Conservation (phyloP, 2,113 vertebrate species). For the Neolamprologus tretocephalus region DNA sequence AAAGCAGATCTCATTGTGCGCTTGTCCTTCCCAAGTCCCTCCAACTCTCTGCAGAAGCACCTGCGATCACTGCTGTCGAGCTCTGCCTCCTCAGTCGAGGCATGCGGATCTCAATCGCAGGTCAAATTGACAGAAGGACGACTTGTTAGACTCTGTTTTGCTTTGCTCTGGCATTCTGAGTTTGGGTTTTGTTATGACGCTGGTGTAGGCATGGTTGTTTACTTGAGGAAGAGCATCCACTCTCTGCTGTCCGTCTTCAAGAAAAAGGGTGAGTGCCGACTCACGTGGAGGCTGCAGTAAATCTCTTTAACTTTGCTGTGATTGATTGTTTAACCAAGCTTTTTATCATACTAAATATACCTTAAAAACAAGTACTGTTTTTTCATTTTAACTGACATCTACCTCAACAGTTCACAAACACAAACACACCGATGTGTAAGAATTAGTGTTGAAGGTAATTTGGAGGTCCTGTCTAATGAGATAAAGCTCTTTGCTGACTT, state of each 20-base stretch:
- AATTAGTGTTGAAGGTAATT: neutral
- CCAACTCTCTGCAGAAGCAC: neutral
- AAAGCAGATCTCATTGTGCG: conserved; percentile 62
- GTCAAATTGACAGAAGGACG: neutral
- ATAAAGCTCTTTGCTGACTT: conserved; percentile 45
- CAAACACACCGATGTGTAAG: neutral
- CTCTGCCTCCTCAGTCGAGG: neutral
- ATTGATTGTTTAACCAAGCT: neutral
- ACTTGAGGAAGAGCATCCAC: conserved; percentile 80
- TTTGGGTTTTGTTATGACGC: neutral
- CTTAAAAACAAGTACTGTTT: neutral
- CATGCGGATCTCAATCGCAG: neutral
- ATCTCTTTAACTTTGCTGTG: neutral
- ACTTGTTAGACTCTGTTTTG: neutral
- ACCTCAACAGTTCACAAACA: neutral
- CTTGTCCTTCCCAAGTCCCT: conserved; percentile 35
- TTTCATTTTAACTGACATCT: neutral
- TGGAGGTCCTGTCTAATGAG: conserved; percentile 36
- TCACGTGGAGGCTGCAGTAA: neutral
- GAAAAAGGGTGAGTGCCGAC: conserved; percentile 83
- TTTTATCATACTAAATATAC: neutral
- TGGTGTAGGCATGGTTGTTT: conserved; percentile 81
- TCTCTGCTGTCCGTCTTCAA: conserved; percentile 85
- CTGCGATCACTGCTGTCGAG: neutral
- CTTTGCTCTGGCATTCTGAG: neutral